phyloP scores from a whole-genome alignment of 2,797 vertebrate species.

The Neosilurus mollespiculum region DNA sequence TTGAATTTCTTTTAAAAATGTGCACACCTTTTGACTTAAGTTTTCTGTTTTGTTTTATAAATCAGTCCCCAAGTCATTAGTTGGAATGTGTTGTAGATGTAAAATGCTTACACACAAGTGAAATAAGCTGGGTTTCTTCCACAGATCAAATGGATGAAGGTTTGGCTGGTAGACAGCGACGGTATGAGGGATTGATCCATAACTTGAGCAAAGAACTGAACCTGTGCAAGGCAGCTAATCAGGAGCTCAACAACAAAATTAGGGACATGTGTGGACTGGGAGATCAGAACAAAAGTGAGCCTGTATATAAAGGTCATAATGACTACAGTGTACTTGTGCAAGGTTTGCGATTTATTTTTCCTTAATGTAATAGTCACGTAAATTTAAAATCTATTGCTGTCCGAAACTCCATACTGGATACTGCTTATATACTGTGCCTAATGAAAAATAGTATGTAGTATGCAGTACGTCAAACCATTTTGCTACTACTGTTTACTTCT shows the following conservation, averaged over 20 bases:
- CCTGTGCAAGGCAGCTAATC: slow-evolving; percentile 80
- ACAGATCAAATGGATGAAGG: slow-evolving; percentile 92
- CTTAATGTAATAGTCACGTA: background rate
- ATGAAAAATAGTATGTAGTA: too few species aligned
- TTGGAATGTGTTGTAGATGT: slow-evolving; percentile 1
- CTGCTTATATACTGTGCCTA: too few species aligned
- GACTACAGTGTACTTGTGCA: background rate
- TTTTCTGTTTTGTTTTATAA: background rate
- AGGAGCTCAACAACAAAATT: slow-evolving; percentile 85
- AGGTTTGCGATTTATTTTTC: background rate
- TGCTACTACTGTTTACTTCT: too few species aligned
- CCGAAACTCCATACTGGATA: too few species aligned
- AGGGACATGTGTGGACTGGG: slow-evolving; percentile 64
- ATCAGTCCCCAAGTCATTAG: background rate
- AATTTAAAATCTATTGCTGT: background rate
- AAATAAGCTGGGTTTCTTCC: background rate
- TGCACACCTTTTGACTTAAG: background rate
- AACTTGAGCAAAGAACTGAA: slow-evolving; percentile 86
- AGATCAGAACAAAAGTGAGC: slow-evolving; percentile 69
- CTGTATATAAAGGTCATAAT: background rate
- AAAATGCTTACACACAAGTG: background rate
- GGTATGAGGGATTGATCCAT: slow-evolving; percentile 88
- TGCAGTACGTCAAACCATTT: too few species aligned
- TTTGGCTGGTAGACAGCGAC: slow-evolving; percentile 84
- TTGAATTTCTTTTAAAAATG: background rate